Conservation (phyloP, 2,113 vertebrate genomes). For the Peromyscus leucopus region DNA sequence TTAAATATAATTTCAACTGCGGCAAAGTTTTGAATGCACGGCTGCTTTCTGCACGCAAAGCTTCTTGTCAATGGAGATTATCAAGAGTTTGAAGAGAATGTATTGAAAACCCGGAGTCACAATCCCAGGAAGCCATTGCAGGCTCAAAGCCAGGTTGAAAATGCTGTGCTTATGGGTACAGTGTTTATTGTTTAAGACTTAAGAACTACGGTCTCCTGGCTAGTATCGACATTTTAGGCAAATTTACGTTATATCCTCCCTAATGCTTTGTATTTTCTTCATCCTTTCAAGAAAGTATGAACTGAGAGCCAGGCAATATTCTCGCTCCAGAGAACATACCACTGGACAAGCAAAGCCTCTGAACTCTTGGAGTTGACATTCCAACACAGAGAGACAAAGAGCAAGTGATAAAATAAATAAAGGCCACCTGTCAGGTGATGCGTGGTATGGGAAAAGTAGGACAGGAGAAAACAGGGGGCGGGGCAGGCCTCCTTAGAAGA, state of each 20-base stretch:
- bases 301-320: not conserved
- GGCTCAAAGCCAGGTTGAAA: constrained; percentile 31
- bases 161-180: not conserved
- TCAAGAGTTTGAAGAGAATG: constrained; percentile 62
- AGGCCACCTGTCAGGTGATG: not conserved
- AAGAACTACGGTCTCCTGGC: not conserved
- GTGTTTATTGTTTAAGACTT: constrained; percentile 47
- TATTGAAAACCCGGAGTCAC: constrained; percentile 55
- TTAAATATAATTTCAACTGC: constrained; percentile 64
- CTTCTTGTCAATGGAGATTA: constrained; percentile 71
- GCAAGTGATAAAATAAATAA: constrained; percentile 12
- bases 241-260: constrained; percentile 7
- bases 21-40: constrained; percentile 22
- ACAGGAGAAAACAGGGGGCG: not conserved
- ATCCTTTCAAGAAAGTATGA: not conserved
- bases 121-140: not conserved
- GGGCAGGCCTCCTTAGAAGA: not conserved
- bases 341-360: not conserved
- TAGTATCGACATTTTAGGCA: constrained; percentile 19
- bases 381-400: not conserved
- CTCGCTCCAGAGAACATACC: not conserved
- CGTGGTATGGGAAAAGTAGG: not conserved
- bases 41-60: constrained; percentile 25
- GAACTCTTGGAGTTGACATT: not conserved
- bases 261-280: constrained; percentile 20